Percentiles rank a stretch among this genome's conserved stretches.
These are phyloP conservation scores for Porites evermanni DNA, from an alignment of 92 coral and sea anemone genomes.

Conservation along the genomic window DNA sequence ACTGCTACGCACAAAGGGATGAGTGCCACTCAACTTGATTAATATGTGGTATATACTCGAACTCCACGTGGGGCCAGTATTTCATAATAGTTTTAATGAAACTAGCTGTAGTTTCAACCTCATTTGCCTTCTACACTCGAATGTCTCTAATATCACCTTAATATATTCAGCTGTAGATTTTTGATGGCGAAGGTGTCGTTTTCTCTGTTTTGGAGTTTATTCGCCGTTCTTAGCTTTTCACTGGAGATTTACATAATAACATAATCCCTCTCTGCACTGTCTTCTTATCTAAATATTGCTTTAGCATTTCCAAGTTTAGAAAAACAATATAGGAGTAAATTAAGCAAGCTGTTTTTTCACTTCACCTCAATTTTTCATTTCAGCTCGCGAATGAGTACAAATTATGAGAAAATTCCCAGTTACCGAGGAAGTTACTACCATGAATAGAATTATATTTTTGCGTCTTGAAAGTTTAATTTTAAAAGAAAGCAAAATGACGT, in stretches of 20 bases:
- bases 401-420: not conserved
- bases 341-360: slow-evolving; percentile 24
- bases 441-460: not conserved
- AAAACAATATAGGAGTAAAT: slow-evolving; percentile 58
- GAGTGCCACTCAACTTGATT: not conserved
- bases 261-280: slow-evolving; percentile 49
- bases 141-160: slow-evolving; percentile 13
- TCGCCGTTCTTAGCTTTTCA: slow-evolving; percentile 36
- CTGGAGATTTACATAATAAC: slow-evolving; percentile 69
- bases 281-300: slow-evolving; percentile 59
- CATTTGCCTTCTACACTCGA: not conserved
- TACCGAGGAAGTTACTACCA: not conserved
- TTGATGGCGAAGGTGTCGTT: slow-evolving; percentile 53
- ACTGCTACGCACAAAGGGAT: not conserved
- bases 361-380: slow-evolving; percentile 3
- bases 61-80: slow-evolving; percentile 15
- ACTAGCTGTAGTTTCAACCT: slow-evolving; percentile 6
- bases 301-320: slow-evolving; percentile 62
- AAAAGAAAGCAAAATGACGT: slow-evolving; percentile 7
- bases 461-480: not conserved
- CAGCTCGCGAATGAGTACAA: slow-evolving; percentile 5
- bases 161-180: slow-evolving; percentile 46
- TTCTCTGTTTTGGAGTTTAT: slow-evolving; percentile 48
- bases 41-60: not conserved
- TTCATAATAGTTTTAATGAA: slow-evolving; percentile 3